phyloP scores from a whole-genome alignment of 2,797 vertebrate genomes.

The Sparus aurata region DNA sequence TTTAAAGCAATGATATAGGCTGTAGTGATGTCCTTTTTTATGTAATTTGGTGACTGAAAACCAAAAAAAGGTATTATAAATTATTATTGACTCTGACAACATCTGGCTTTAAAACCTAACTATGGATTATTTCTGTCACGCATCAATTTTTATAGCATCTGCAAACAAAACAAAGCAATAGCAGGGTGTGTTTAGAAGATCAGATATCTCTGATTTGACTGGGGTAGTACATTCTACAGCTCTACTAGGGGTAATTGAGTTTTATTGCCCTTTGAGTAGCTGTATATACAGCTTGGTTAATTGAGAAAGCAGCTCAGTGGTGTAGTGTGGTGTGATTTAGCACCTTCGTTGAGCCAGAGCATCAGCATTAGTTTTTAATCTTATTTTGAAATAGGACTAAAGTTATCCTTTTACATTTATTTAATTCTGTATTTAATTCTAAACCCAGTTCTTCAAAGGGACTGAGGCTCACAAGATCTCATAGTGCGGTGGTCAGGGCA shows the following conservation, averaged over 20 bases:
- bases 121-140: slow-evolving; percentile 49
- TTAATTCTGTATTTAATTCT: neutral
- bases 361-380: neutral
- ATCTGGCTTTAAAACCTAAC: slow-evolving; percentile 32
- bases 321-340: slow-evolving; percentile 37
- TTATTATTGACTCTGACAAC: slow-evolving; percentile 54
- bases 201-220: slow-evolving; percentile 20
- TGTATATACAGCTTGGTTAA: slow-evolving; percentile 59
- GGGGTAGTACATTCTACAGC: slow-evolving; percentile 45
- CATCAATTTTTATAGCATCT: slow-evolving; percentile 57
- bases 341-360: neutral
- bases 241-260: slow-evolving; percentile 61
- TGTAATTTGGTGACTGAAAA: slow-evolving; percentile 42
- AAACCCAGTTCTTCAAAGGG: too few species aligned
- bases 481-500: too few species aligned
- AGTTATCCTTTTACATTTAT: neutral
- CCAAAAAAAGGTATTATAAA: slow-evolving; percentile 31
- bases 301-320: slow-evolving; percentile 62
- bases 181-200: slow-evolving; percentile 37
- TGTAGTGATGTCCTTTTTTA: slow-evolving; percentile 49
- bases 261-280: slow-evolving; percentile 59
- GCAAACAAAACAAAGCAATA: slow-evolving; percentile 48
- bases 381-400: neutral
- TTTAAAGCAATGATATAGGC: slow-evolving; percentile 38
- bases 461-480: too few species aligned